Evolutionary conservation across 1,140 invertebrate genomes (phyloP), one percentile per base, ranked within the genome.

Genomic region (Oedothorax gibbosus): DNA sequence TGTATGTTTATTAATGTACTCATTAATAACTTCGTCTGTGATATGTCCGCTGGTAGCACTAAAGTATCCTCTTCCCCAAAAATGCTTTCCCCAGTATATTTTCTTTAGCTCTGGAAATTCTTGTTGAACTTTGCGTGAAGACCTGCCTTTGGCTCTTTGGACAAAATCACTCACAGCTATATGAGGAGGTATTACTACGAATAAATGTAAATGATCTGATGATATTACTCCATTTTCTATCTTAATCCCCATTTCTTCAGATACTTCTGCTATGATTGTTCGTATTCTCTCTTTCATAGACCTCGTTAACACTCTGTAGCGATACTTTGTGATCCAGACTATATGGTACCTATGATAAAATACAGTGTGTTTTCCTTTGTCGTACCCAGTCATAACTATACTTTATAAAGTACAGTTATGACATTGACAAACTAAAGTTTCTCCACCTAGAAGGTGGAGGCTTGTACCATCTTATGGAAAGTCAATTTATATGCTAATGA

Each of bases 1-100:
- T 65, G 62, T 65, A 65, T 65, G 62, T 65, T 65, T 65, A 65
- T 65, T 65, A 18, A 65, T 65, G 62, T 15, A 15, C n/a, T 65
- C 15, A 1, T 18, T 12, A 15, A 9, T 12, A 65, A 65, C 10
- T 65, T 65, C 9, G 21, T 65, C 62, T 15, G 62, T 65, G 15
- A 12, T 12, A 65, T 12, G 9, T 65, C 62, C 15, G 8, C 62
- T n/a, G n/a, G n/a, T n/a, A n/a, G n/a, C n/a, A n/a, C n/a, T 57
- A 57, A 57, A 57, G 56, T 57, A 57, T 57, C 56, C 56, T 57
- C 56, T 57, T 57, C 56, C 56, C 56, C 56, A 9, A 57, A 57
- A 57, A 57, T 15, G 56, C 56, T 57, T 57, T 57, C 56, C 56
- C 56, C 56, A 57, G 56, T 57, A 57, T 57, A 57, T 57, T 57